Base-by-base conservation (phyloP, 2,888 invertebrate species). In the Linnaemya tessellans region DNA sequence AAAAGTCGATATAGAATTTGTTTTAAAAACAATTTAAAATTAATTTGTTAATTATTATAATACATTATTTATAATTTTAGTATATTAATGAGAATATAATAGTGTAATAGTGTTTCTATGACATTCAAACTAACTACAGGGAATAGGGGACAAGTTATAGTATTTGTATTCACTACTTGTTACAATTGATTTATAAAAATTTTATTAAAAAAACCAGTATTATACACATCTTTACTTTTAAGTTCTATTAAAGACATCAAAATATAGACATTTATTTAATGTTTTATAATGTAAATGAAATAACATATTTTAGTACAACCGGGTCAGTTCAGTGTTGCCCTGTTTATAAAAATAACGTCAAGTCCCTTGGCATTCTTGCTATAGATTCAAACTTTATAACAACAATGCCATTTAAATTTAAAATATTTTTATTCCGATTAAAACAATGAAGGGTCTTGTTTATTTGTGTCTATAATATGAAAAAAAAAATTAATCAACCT, bases 41-140 rank as follows among this genome's bases (percentile, higher is more conserved):
- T 13, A 15, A 58, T 9, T 22, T 30, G 11, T 9, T n/a, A 58
- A n/a, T 8, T 58, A 58, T 38, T 11, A 11, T 18, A 60, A 60
- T 11, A 18, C 10, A 11, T 38, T 60, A 8, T 38, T 18, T 25
- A 25, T 25, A 56, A 30, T 5, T 25, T 13, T 22, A n/a, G 13
- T 58, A 5, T 58, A 20, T 38, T 38, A 18, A 11, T 18, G 10
- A 18, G 8, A 11, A 77, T 20, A 20, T 20, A 15, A n/a, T 80
- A 62, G 67, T 54, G 60, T 74, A 43, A 49, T 13, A 38, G 11
- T 54, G 54, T 46, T 51, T 60, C 64, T 86, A 80, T 85, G 84
- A 87, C 82, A 86, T 84, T 86, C 43, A 86, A 65, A 74, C 74
- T 49, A 73, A 75, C 80, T 84, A 84, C 65, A 43, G 22, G 75